These are phyloP conservation scores for Hypomecis punctinalis DNA, from an alignment of 2,888 invertebrate genomes.

Conservation along the genomic window DNA sequence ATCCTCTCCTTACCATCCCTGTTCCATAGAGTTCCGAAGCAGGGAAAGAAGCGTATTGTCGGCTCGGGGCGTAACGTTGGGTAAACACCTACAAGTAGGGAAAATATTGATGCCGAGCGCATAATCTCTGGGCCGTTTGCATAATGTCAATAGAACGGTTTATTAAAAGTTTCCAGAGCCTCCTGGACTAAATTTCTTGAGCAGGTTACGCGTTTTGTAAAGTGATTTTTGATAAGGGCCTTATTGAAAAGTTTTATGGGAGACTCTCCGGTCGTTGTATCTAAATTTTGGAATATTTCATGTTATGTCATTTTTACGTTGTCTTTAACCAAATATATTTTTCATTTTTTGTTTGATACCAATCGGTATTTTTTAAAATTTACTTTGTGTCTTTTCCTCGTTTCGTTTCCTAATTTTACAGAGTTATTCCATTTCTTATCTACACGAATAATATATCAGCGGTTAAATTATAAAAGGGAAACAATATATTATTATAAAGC, in stretches of 20 bases:
- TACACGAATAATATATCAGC: too few species aligned
- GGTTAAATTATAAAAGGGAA: too few species aligned
- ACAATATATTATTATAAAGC: too few species aligned
- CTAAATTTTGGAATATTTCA: too few species aligned
- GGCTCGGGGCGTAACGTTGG: conserved; percentile 52
- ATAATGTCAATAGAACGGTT: conserved; percentile 48
- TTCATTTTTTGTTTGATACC: too few species aligned
- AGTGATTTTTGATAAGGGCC: conserved; percentile 8
- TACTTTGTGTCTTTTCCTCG: too few species aligned
- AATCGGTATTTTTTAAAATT: too few species aligned
- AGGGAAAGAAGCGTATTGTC: conserved; percentile 61
- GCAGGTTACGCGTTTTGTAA: conserved; percentile 10
- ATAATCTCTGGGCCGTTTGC: conserved; percentile 48
- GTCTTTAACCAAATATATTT: too few species aligned
- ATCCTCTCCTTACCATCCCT: conserved; percentile 45
- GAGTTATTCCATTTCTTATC: too few species aligned
- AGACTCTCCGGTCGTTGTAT: background rate
- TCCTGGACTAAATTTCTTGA: conserved; percentile 10
- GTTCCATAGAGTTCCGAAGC: conserved; percentile 46
- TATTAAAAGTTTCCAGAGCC: conserved; percentile 28
- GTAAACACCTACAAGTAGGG: conserved; percentile 57
- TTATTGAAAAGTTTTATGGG: conserved; percentile 7
- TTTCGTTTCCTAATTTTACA: too few species aligned
- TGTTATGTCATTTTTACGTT: too few species aligned
- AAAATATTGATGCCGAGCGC: conserved; percentile 46